Conservation (phyloP, 1,140 invertebrate species). For the Drosophila pruinosa region DNA sequence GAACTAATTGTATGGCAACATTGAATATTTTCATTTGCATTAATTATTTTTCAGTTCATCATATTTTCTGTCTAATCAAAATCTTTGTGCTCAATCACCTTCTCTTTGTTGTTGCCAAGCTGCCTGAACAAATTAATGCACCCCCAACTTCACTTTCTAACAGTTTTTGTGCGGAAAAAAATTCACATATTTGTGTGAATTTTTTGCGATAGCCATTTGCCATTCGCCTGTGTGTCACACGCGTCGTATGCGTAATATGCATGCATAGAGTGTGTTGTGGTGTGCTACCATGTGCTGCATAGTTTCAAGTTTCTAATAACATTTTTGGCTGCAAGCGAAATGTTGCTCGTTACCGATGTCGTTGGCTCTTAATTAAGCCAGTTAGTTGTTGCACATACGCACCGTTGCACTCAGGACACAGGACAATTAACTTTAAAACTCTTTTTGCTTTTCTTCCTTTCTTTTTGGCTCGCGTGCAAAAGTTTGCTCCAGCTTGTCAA, state of each 20-base stretch:
- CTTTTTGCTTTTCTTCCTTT: background rate
- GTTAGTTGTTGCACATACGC: constrained; percentile 70
- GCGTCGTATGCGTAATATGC: constrained; percentile 50
- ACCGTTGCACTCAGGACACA: constrained; percentile 50
- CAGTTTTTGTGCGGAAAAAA: background rate
- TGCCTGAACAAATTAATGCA: background rate
- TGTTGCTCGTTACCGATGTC: constrained; percentile 11
- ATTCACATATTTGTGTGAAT: background rate
- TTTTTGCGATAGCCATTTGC: constrained; percentile 29
- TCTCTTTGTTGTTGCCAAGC: background rate
- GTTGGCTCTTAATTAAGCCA: constrained; percentile 57
- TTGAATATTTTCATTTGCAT: no score
- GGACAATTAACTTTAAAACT: constrained; percentile 55
- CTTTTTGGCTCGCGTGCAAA: background rate
- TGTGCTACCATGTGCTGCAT: background rate
- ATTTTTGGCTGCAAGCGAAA: constrained; percentile 38
- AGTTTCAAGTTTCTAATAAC: constrained; percentile 40
- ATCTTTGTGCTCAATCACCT: no score
- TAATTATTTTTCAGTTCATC: no score
- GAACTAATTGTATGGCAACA: no score
- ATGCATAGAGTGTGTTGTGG: background rate
- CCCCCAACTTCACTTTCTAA: background rate
- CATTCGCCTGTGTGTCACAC: constrained; percentile 32
- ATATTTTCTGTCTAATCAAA: no score
- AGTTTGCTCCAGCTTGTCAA: background rate